A percentile compares a stretch with the other conserved stretches of the same genome.
Evolutionary conservation across 2,797 vertebrate genomes (phyloP).

Genomic region (Pipistrellus nathusii): DNA sequence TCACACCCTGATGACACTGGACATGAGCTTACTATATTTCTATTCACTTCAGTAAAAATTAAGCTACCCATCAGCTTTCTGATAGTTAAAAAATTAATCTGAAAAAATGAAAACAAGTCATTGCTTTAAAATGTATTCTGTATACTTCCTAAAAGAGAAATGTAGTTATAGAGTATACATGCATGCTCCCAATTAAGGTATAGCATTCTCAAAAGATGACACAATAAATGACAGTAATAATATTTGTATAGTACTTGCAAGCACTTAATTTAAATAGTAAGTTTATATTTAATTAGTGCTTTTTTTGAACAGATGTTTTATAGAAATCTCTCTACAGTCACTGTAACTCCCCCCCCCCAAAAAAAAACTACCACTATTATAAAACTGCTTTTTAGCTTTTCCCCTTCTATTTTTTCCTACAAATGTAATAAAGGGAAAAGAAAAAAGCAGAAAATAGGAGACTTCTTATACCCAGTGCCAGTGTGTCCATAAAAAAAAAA

Average conservation of each 20-base stretch:
- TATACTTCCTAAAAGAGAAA: constrained; percentile 58
- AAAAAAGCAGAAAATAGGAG: not conserved
- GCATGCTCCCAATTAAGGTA: not conserved
- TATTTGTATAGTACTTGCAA: constrained; percentile 17
- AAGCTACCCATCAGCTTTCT: constrained; percentile 43
- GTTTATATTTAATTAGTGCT: not conserved
- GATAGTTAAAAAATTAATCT: constrained; percentile 42
- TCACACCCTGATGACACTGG: not conserved
- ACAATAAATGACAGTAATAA: constrained; percentile 3
- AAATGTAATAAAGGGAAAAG: constrained; percentile 6
- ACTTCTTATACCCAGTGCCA: not conserved
- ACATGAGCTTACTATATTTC: not conserved
- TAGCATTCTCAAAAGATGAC: constrained; percentile 19
- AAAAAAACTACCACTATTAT: not conserved
- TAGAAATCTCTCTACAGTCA: not conserved
- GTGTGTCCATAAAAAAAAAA: not conserved
- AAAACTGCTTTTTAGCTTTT: not conserved
- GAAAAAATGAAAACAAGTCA: constrained; percentile 17
- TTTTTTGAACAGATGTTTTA: not conserved
- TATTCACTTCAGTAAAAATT: constrained; percentile 44
- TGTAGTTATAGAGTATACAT: not conserved
- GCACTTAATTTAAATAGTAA: not conserved
- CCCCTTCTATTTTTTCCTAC: not conserved
- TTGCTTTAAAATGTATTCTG: not conserved
- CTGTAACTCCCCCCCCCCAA: not conserved